Conservation (phyloP, 2,113 vertebrate species). For the Eira barbara region DNA sequence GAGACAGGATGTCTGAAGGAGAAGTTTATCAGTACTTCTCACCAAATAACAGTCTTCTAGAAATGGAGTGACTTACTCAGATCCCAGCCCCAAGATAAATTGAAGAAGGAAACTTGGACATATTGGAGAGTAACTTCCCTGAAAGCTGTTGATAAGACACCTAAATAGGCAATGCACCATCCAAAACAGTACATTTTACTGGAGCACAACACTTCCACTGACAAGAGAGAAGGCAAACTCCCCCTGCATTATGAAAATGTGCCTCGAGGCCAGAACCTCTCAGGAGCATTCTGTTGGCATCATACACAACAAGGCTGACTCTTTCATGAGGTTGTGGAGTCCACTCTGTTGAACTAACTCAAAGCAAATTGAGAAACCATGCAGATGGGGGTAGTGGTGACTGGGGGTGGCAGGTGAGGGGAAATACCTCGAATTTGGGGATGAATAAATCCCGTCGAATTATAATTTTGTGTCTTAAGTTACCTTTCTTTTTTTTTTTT, state of each 20-base stretch:
- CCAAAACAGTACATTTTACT: neutral
- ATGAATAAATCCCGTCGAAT: neutral
- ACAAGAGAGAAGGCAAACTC: neutral
- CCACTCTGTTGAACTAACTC: neutral
- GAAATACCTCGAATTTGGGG: neutral
- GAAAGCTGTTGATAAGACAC: neutral
- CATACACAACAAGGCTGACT: neutral
- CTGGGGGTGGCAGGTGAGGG: neutral
- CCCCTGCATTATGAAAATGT: neutral
- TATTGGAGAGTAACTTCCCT: neutral
- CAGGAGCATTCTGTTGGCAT: neutral
- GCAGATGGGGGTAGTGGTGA: neutral
- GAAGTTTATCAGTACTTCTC: neutral
- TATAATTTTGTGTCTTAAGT: neutral
- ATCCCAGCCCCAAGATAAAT: neutral
- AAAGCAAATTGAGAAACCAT: neutral
- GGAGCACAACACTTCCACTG: neutral
- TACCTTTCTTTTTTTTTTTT: too few species aligned
- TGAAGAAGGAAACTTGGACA: too few species aligned
- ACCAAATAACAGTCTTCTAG: neutral
- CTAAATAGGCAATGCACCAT: neutral
- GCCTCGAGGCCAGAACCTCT: neutral
- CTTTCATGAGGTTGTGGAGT: neutral
- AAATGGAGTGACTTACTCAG: neutral
- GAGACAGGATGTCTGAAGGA: neutral